Evolutionary conservation across 2,888 invertebrate genomes (phyloP).

Genomic region (Scaptomyza reducta): DNA sequence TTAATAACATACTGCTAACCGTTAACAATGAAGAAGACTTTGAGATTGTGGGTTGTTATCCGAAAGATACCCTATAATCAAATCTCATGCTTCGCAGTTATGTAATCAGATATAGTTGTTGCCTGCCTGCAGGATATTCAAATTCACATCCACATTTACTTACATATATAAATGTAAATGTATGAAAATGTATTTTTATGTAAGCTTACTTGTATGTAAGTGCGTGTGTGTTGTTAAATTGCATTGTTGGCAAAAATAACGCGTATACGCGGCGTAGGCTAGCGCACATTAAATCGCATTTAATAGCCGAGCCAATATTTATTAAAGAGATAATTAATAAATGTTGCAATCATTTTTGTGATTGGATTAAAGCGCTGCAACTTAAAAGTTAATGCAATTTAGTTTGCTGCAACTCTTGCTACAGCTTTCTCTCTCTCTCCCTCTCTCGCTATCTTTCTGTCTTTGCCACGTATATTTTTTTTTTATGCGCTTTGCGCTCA

Average conservation of each 20-base stretch:
- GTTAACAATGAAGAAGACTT: neutral
- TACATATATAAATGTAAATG: slow-evolving; percentile 21
- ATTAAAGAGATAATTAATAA: slow-evolving; percentile 72
- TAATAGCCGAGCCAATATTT: slow-evolving; percentile 66
- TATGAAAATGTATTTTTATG: slow-evolving; percentile 56
- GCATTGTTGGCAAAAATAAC: slow-evolving; percentile 48
- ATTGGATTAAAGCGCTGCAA: slow-evolving; percentile 61
- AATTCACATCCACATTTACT: slow-evolving; percentile 14
- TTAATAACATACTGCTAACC: slow-evolving; percentile 17
- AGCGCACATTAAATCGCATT: slow-evolving; percentile 58
- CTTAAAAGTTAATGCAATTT: slow-evolving; percentile 64
- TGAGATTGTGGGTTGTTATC: neutral
- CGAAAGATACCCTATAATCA: neutral
- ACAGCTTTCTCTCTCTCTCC: neutral
- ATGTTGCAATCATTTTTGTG: slow-evolving; percentile 48
- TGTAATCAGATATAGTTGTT: too few species aligned
- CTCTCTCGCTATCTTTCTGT: neutral
- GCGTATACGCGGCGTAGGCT: slow-evolving; percentile 43
- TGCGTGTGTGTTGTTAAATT: slow-evolving; percentile 22
- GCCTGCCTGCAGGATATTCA: slow-evolving; percentile 18
- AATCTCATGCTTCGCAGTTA: too few species aligned
- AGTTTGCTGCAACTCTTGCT: slow-evolving; percentile 25
- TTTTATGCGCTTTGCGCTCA: slow-evolving; percentile 23
- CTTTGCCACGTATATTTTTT: slow-evolving; percentile 17
- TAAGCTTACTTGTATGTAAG: slow-evolving; percentile 10